Conservation (phyloP, 2,888 invertebrate species). For the Leucoma salicis region DNA sequence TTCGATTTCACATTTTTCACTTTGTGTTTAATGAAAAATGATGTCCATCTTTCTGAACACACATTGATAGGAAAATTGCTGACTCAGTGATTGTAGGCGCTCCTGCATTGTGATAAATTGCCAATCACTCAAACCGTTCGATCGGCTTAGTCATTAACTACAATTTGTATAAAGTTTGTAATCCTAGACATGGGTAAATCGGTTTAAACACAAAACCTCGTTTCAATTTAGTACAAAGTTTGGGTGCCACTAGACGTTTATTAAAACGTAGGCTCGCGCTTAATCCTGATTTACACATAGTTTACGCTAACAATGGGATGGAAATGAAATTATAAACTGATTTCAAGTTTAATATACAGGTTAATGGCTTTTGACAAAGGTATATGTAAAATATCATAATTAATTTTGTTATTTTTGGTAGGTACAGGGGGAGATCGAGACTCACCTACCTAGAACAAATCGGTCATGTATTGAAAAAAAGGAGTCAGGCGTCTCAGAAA, state of each 20-base stretch:
- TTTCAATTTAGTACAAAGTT: slow-evolving; percentile 61
- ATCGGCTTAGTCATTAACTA: slow-evolving; percentile 56
- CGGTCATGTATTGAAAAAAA: too few relatives aligned
- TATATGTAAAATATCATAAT: too few relatives aligned
- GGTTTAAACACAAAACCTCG: slow-evolving; percentile 39
- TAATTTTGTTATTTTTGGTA: too few relatives aligned
- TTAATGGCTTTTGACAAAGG: too few relatives aligned
- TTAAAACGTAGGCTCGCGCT: slow-evolving; percentile 46
- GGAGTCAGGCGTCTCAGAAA: too few relatives aligned
- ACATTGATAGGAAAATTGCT: slow-evolving; percentile 25
- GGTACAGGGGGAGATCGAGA: too few relatives aligned
- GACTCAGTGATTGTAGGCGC: slow-evolving; percentile 36
- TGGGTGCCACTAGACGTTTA: slow-evolving; percentile 52
- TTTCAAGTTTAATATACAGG: too few relatives aligned
- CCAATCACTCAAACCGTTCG: slow-evolving; percentile 24
- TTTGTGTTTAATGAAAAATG: too few relatives aligned
- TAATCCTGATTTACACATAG: slow-evolving; percentile 44
- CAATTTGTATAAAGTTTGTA: slow-evolving; percentile 59
- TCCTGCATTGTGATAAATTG: slow-evolving; percentile 62
- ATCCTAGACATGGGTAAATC: slow-evolving; percentile 46
- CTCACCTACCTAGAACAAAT: too few relatives aligned
- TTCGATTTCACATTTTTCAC: too few relatives aligned
- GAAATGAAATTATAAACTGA: background rate
- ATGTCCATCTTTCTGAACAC: background rate
- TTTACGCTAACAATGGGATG: slow-evolving; percentile 15